Percentiles rank a stretch among this genome's conserved stretches.
Evolutionary conservation across 2,113 vertebrate genomes (phyloP).

Genomic region (Hepsetus odoe): DNA sequence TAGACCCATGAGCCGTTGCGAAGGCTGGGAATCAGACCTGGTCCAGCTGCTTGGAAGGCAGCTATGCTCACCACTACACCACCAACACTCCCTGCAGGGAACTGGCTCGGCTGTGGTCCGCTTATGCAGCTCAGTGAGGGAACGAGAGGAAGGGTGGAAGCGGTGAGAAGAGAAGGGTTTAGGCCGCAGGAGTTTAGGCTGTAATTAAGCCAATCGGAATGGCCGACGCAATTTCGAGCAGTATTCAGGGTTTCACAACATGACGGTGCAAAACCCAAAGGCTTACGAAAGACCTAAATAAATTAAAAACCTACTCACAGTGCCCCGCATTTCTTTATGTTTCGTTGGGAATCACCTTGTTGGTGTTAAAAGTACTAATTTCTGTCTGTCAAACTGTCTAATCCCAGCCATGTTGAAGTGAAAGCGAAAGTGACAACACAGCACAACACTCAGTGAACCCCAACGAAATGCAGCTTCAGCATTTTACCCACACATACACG

Average conservation of each 20-base stretch:
- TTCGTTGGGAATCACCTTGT: too few species aligned
- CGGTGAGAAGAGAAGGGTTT: background rate
- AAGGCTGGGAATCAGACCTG: too few species aligned
- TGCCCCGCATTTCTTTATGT: too few species aligned
- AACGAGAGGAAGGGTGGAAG: background rate
- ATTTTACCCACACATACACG: too few species aligned
- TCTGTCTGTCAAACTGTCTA: too few species aligned
- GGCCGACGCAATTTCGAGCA: background rate
- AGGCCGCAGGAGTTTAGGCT: background rate
- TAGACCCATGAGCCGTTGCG: too few species aligned
- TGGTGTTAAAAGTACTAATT: too few species aligned
- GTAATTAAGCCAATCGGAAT: background rate
- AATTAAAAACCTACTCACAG: too few species aligned
- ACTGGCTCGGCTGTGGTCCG: slow-evolving; percentile 1
- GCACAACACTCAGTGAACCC: too few species aligned
- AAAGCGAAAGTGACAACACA: too few species aligned
- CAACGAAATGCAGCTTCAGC: too few species aligned
- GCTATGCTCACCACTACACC: slow-evolving; percentile 64
- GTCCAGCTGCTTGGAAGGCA: slow-evolving; percentile 61
- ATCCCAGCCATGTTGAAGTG: too few species aligned
- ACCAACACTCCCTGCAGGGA: background rate
- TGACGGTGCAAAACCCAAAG: background rate
- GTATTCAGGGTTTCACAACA: background rate
- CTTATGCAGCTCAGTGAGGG: background rate
- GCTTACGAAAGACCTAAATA: background rate